Evolutionary conservation across 2,797 vertebrate genomes (phyloP).

Genomic region (Pseudopleuronectes americanus): DNA sequence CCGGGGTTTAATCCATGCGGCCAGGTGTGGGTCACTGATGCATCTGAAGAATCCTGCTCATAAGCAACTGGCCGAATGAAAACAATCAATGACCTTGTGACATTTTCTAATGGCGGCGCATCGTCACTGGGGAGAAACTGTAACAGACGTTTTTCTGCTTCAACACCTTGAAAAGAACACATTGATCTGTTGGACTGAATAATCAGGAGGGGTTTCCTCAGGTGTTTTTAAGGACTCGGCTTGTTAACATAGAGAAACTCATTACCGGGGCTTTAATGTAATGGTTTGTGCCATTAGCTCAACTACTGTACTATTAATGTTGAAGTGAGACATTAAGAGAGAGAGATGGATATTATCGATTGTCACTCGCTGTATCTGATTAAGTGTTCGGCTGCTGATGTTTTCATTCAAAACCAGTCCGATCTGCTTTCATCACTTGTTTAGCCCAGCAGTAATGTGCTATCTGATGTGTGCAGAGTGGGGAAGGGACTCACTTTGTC

Average conservation of each 20-base stretch:
- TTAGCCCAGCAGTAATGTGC: conserved; percentile 42
- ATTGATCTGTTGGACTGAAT: conserved; percentile 24
- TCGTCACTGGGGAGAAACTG: conserved; percentile 11
- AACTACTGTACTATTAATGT: background rate
- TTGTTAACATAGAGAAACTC: background rate
- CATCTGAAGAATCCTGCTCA: conserved; percentile 29
- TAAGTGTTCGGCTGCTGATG: conserved; percentile 29
- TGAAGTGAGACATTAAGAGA: background rate
- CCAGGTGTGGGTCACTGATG: conserved; percentile 59
- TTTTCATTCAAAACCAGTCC: too few species aligned
- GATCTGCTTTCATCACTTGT: conserved; percentile 40
- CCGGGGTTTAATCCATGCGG: conserved; percentile 36
- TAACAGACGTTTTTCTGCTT: conserved; percentile 24
- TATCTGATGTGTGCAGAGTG: conserved; percentile 30
- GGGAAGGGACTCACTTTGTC: conserved; percentile 35
- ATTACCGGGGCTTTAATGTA: background rate
- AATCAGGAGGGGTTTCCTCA: background rate
- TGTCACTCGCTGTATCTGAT: background rate
- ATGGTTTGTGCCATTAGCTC: background rate
- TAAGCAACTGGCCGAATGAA: conserved; percentile 15
- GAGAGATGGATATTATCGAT: conserved; percentile 17
- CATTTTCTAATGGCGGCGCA: conserved; percentile 35
- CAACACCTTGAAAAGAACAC: conserved; percentile 3
- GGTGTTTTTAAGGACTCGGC: background rate
- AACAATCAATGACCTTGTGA: conserved; percentile 39